Conservation (phyloP, 2,888 invertebrate genomes). For the Deilephila porcellus region DNA sequence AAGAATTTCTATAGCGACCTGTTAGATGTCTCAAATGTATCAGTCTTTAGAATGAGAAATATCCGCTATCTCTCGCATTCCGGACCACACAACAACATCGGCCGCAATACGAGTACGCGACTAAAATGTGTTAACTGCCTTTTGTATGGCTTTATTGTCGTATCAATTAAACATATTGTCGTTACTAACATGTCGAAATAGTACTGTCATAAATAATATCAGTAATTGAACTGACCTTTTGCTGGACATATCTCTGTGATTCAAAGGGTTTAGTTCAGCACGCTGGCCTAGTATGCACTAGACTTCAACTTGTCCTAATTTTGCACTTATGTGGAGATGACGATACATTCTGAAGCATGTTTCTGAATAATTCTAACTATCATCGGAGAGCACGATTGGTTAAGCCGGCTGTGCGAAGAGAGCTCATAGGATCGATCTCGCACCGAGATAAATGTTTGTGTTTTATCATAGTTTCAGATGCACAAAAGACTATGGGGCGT, state of each 20-base stretch:
- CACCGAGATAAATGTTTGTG: too few relatives aligned
- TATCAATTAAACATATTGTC: conserved; percentile 13
- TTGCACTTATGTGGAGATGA: too few relatives aligned
- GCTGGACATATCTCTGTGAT: not conserved
- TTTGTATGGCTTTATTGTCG: conserved; percentile 35
- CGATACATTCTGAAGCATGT: too few relatives aligned
- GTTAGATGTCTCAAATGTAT: not conserved
- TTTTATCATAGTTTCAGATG: too few relatives aligned
- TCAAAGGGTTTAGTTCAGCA: not conserved
- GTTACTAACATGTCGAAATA: conserved; percentile 8
- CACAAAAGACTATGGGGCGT: too few relatives aligned
- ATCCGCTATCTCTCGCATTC: not conserved
- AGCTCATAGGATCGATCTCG: too few relatives aligned
- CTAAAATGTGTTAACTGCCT: conserved; percentile 36
- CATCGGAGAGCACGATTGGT: too few relatives aligned
- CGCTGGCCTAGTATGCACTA: too few relatives aligned
- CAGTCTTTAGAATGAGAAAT: not conserved
- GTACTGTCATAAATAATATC: not conserved
- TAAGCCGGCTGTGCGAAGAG: too few relatives aligned
- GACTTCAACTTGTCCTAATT: too few relatives aligned
- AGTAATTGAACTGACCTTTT: not conserved
- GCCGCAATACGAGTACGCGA: conserved; percentile 34
- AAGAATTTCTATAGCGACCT: not conserved
- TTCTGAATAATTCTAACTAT: too few relatives aligned
- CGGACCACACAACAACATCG: conserved; percentile 14